A percentile compares a stretch with the other conserved stretches of the same genome.
These are phyloP conservation scores for Pheosia tremula DNA, from an alignment of 2,888 invertebrate species.

Conservation along the genomic window DNA sequence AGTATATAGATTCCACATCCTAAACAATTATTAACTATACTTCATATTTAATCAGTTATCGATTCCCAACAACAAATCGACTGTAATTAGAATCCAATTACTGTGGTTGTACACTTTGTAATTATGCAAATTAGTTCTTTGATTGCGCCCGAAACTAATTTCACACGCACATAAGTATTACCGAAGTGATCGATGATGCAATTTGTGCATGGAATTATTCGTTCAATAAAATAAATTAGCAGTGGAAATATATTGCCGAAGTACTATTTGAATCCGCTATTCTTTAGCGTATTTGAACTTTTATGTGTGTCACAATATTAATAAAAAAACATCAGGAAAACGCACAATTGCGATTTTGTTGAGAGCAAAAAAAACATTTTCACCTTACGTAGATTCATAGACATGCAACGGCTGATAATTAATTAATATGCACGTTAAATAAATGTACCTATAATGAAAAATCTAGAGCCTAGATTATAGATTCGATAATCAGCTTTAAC, in stretches of 20 bases:
- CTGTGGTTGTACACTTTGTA: conserved; percentile 46
- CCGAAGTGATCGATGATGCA: conserved; percentile 48
- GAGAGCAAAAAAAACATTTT: too few species aligned
- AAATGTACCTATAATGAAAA: too few species aligned
- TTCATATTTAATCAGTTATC: conserved; percentile 30
- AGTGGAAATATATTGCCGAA: not conserved
- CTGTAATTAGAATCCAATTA: conserved; percentile 69
- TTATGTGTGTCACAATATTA: too few species aligned
- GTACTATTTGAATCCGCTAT: not conserved
- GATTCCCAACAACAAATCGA: conserved; percentile 61
- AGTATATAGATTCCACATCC: not conserved
- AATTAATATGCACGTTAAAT: too few species aligned
- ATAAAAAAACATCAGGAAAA: too few species aligned
- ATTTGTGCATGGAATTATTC: conserved; percentile 47
- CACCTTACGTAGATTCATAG: too few species aligned
- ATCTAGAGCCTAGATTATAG: too few species aligned
- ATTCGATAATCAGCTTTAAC: too few species aligned
- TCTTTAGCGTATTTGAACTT: too few species aligned
- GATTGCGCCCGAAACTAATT: conserved; percentile 60
- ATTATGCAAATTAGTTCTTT: conserved; percentile 70
- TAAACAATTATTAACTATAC: not conserved
- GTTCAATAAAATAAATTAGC: conserved; percentile 28
- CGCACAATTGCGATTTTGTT: too few species aligned
- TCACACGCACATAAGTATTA: conserved; percentile 37
- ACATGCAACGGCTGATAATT: too few species aligned